phyloP scores from a whole-genome alignment of 1,140 invertebrate species.

The Fopius arisanus region DNA sequence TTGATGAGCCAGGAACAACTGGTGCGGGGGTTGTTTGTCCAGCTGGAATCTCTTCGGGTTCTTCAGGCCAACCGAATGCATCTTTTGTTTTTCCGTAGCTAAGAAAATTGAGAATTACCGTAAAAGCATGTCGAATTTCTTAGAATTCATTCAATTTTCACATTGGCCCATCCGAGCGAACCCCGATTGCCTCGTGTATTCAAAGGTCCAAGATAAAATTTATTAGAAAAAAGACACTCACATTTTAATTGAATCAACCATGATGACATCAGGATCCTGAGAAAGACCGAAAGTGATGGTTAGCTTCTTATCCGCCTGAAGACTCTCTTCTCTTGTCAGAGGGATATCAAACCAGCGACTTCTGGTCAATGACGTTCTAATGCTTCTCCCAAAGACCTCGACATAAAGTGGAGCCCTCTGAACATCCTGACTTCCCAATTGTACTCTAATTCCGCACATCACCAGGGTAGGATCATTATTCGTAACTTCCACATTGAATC shows the following conservation, averaged over 20 bases:
- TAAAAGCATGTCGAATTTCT: too few species aligned
- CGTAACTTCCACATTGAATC: constrained; percentile 88
- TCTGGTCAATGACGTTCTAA: constrained; percentile 77
- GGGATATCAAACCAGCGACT: constrained; percentile 96
- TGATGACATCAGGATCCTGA: constrained; percentile 87
- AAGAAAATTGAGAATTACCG: constrained; percentile 18
- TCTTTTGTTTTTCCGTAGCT: constrained; percentile 95
- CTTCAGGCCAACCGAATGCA: constrained; percentile 96
- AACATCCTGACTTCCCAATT: constrained; percentile 87
- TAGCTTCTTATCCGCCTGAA: constrained; percentile 92
- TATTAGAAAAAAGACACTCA: constrained; percentile 46
- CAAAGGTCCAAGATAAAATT: too few species aligned
- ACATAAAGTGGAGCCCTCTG: constrained; percentile 82
- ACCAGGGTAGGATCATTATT: constrained; percentile 89
- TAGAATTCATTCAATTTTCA: too few species aligned
- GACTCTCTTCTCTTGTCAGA: constrained; percentile 91
- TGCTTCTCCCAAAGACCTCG: constrained; percentile 82
- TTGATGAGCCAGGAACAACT: constrained; percentile 45
- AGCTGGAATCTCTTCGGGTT: constrained; percentile 82
- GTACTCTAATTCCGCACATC: constrained; percentile 85
- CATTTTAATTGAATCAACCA: constrained; percentile 94
- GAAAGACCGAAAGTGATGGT: constrained; percentile 91
- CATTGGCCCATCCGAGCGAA: neutral
- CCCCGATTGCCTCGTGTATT: neutral
- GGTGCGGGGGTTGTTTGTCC: constrained; percentile 65